Percentiles rank a stretch among this genome's conserved stretches.
Evolutionary conservation across 2,797 vertebrate genomes (phyloP).

Genomic region (Channallabes apus): DNA sequence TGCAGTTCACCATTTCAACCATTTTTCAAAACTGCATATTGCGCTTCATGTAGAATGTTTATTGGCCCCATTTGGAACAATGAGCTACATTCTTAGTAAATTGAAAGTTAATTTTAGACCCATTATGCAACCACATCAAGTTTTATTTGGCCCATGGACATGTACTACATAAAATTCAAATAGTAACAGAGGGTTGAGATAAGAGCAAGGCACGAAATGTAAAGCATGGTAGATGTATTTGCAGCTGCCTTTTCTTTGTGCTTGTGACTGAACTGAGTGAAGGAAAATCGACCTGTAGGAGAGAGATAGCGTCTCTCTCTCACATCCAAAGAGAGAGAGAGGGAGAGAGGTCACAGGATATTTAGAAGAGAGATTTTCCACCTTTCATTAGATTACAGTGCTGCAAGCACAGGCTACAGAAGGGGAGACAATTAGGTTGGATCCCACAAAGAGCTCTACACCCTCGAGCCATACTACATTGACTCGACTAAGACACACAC

Average conservation of each 20-base stretch:
- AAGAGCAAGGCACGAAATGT: not conserved
- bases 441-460: conserved; percentile 36
- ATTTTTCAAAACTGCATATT: not conserved
- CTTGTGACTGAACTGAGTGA: not conserved
- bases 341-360: conserved; percentile 31
- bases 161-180: not conserved
- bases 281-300: not conserved
- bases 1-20: not conserved
- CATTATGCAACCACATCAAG: not conserved
- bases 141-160: not conserved
- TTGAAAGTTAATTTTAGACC: not conserved
- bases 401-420: conserved; percentile 33
- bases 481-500: conserved; percentile 24
- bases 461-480: conserved; percentile 10
- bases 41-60: not conserved
- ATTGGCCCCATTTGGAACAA: not conserved
- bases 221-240: not conserved
- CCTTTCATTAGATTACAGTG: conserved; percentile 47
- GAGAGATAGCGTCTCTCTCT: not conserved
- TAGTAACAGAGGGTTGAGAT: conserved; percentile 1
- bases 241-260: not conserved
- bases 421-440: conserved; percentile 38
- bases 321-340: not conserved
- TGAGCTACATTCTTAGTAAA: not conserved
- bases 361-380: conserved; percentile 44